phyloP scores from a whole-genome alignment of 35 echinoderm and acorn worm species.

The Lytechinus pictus region DNA sequence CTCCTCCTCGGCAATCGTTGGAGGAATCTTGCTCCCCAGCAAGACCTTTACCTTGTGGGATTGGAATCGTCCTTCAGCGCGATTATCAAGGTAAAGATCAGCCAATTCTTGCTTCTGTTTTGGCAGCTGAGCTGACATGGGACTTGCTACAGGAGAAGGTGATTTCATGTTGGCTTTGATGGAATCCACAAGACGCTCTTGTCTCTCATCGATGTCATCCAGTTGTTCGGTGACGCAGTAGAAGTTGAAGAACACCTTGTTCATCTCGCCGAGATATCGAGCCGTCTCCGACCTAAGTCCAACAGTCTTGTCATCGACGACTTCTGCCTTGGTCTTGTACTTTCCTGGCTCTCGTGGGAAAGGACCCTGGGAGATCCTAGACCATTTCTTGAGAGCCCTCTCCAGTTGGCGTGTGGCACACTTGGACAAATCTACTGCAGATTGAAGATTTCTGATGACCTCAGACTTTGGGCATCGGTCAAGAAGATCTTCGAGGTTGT shows the following conservation, averaged over 20 bases:
- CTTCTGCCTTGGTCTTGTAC: not conserved
- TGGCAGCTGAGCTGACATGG: not conserved
- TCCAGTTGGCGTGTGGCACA: constrained; percentile 37
- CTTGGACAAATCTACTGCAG: not conserved
- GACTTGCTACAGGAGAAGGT: not conserved
- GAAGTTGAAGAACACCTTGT: constrained; percentile 39
- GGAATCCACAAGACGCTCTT: not conserved
- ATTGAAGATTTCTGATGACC: constrained; percentile 7
- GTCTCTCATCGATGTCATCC: not conserved
- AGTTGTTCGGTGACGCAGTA: not conserved
- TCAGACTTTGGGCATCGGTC: not conserved
- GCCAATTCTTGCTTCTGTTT: not conserved
- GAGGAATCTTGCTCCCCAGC: not conserved
- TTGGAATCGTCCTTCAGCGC: not conserved
- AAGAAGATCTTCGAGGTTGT: not conserved
- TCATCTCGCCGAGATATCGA: not conserved
- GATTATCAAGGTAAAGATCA: not conserved
- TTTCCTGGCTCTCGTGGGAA: not conserved
- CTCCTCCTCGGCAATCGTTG: not conserved
- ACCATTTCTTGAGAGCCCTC: constrained; percentile 25
- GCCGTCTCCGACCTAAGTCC: not conserved
- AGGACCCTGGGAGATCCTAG: constrained; percentile 15
- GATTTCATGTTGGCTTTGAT: not conserved
- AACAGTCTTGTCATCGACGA: not conserved
- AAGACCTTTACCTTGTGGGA: not conserved